Evolutionary conservation across 2,888 invertebrate genomes (phyloP).

Genomic region (Cylloceria caligata): DNA sequence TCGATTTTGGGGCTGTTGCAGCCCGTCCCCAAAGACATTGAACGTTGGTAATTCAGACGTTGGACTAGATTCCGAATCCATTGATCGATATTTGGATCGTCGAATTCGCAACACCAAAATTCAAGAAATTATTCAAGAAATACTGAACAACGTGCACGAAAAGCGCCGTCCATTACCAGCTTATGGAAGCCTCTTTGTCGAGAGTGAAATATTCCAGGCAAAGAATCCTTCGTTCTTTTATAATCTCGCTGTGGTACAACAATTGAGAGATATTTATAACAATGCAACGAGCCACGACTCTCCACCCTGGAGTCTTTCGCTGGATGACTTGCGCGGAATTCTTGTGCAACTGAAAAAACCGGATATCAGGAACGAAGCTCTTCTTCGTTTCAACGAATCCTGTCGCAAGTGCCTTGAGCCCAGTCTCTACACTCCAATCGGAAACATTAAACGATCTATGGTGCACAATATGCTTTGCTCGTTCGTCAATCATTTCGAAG

Average conservation of each 20-base stretch:
- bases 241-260: conserved; percentile 61
- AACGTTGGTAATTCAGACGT: background rate
- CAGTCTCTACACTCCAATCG: background rate
- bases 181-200: conserved; percentile 71
- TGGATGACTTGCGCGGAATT: conserved; percentile 71
- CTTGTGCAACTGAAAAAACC: conserved; percentile 68
- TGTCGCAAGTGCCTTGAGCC: conserved; percentile 69
- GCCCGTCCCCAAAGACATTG: background rate
- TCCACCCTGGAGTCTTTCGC: conserved; percentile 73
- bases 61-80: background rate
- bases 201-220: conserved; percentile 72
- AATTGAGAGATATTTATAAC: conserved; percentile 71
- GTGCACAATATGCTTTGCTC: conserved; percentile 72
- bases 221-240: conserved; percentile 75
- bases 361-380: conserved; percentile 45
- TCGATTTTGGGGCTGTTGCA: conserved; percentile 70
- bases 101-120: conserved; percentile 68
- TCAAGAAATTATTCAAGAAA: conserved; percentile 69
- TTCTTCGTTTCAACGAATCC: conserved; percentile 66
- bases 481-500: conserved; percentile 75
- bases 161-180: conserved; percentile 52
- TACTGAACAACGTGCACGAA: conserved; percentile 64
- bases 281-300: conserved; percentile 1
- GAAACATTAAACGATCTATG: conserved; percentile 57
- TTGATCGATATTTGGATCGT: conserved; percentile 70